These are phyloP conservation scores for Lepidothrix coronata DNA, from an alignment of 2,113 vertebrate genomes.

Conservation along the genomic window DNA sequence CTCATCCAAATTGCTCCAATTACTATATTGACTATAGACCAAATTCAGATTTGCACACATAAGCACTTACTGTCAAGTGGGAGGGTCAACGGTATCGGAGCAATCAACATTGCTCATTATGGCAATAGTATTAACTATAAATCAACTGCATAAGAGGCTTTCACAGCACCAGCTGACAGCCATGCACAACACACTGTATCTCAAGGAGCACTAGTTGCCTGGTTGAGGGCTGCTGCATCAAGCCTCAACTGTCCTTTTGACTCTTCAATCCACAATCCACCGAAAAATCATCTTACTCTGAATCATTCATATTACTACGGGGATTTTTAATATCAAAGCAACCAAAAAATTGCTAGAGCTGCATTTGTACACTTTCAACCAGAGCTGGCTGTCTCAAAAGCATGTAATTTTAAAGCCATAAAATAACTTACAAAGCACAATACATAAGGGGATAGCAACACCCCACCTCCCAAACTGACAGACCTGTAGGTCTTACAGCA, in stretches of 20 bases:
- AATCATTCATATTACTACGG: not conserved
- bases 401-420: not conserved
- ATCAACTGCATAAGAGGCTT: not conserved
- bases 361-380: not conserved
- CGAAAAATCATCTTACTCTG: not conserved
- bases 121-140: not conserved
- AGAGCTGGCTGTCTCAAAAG: not conserved
- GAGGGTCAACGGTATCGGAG: not conserved
- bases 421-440: not conserved
- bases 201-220: not conserved
- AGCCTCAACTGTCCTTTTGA: fast-evolving
- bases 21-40: not conserved
- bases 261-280: not conserved
- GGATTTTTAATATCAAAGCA: not conserved
- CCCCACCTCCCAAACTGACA: not conserved
- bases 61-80: not conserved
- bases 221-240: not conserved
- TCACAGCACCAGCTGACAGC: not conserved
- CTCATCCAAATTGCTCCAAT: not conserved
- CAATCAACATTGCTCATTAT: not conserved
- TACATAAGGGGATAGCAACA: not conserved
- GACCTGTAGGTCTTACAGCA: not conserved
- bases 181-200: not conserved
- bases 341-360: not conserved
- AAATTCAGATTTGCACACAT: not conserved